Evolutionary conservation across 1,140 invertebrate genomes (phyloP).

Genomic region (Macrotrachela quadricornifera): DNA sequence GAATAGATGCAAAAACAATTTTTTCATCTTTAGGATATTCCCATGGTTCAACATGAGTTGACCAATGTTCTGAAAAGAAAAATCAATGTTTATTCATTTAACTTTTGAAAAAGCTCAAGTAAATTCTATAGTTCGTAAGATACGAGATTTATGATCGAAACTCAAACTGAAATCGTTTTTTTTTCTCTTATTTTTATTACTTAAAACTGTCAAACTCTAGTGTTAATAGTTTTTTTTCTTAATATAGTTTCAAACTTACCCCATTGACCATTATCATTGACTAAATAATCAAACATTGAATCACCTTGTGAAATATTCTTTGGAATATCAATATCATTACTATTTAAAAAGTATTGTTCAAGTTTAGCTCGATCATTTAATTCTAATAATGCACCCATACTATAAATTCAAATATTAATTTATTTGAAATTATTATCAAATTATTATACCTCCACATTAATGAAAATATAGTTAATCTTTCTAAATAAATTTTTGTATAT

Average conservation of each 20-base stretch:
- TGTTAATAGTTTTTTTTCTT: no score
- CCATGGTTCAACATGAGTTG: not conserved
- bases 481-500: no score
- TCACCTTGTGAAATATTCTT: constrained; percentile 14
- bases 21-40: not conserved
- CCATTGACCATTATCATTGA: constrained; percentile 10
- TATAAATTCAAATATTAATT: constrained; percentile 47
- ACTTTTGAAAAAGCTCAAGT: no score
- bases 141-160: no score
- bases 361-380: constrained; percentile 43
- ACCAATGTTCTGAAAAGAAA: not conserved
- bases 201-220: no score
- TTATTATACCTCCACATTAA: no score
- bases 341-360: constrained; percentile 19
- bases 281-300: constrained; percentile 19
- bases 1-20: constrained; percentile 18
- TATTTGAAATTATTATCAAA: constrained; percentile 14
- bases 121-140: no score
- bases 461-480: no score
- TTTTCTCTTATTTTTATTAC: no score
- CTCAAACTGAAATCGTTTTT: no score
- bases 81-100: not conserved
- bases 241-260: not conserved
- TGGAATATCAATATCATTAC: constrained; percentile 13
- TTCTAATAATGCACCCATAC: constrained; percentile 66